Percentiles rank a stretch among this genome's conserved stretches.
phyloP scores from a whole-genome alignment of 2,113 vertebrate genomes.

The Arizona elegans region DNA sequence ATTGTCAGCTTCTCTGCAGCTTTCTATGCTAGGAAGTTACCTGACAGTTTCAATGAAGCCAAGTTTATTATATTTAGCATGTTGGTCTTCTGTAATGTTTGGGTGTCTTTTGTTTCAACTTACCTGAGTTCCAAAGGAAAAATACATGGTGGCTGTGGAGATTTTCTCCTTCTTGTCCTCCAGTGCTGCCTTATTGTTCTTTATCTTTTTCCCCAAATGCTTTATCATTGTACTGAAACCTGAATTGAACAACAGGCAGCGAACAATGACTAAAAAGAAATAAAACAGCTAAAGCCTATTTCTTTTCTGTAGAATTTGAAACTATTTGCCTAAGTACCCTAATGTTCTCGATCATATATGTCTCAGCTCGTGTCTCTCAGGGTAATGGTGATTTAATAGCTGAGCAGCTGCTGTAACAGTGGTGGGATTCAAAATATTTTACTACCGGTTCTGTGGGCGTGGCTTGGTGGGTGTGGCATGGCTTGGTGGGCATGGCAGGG shows the following conservation, averaged over 20 bases:
- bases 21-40: neutral
- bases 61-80: neutral
- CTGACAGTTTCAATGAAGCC: neutral
- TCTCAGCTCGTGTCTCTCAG: neutral
- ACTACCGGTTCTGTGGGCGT: no score
- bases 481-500: no score
- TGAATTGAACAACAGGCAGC: neutral
- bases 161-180: neutral
- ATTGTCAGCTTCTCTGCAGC: neutral
- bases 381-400: no score
- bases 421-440: no score
- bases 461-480: no score
- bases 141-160: neutral
- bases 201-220: neutral
- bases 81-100: neutral
- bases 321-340: neutral
- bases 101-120: neutral
- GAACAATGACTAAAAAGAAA: neutral
- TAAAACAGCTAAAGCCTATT: neutral
- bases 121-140: slow-evolving; percentile 2
- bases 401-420: no score
- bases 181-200: neutral
- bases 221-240: neutral
- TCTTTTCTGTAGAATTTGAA: neutral
- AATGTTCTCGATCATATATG: neutral